Evolutionary conservation across 2,797 vertebrate genomes (phyloP).

Genomic region (Chelmon rostratus): DNA sequence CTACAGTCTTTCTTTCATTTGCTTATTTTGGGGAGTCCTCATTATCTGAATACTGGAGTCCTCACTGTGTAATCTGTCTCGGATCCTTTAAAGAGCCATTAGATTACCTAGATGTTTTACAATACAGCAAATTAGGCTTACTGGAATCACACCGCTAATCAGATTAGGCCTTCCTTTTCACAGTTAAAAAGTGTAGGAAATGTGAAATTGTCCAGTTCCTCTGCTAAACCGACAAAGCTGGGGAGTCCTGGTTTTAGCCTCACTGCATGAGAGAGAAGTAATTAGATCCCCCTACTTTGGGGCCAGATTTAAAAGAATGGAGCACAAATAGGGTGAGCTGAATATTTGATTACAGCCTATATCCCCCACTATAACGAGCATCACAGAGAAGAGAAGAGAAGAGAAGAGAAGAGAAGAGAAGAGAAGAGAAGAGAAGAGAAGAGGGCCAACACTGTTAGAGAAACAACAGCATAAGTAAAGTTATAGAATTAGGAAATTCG

Average conservation of each 20-base stretch:
- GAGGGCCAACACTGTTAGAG: not conserved
- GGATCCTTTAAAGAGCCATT: slow-evolving; percentile 65
- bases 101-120: slow-evolving; percentile 73
- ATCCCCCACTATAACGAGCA: slow-evolving; percentile 4
- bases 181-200: slow-evolving; percentile 40
- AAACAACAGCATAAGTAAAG: slow-evolving; percentile 2
- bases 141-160: slow-evolving; percentile 65
- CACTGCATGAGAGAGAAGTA: slow-evolving; percentile 45
- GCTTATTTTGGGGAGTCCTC: slow-evolving; percentile 52
- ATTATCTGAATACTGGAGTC: slow-evolving; percentile 44
- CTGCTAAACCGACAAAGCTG: slow-evolving; percentile 42
- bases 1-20: slow-evolving; percentile 4
- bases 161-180: slow-evolving; percentile 60
- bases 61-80: slow-evolving; percentile 53
- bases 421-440: slow-evolving; percentile 7
- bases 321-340: slow-evolving; percentile 41
- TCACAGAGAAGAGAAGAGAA: slow-evolving; percentile 8
- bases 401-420: slow-evolving; percentile 7
- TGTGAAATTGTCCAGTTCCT: slow-evolving; percentile 36
- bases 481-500: slow-evolving; percentile 20
- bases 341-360: slow-evolving; percentile 43
- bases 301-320: slow-evolving; percentile 48
- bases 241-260: slow-evolving; percentile 46
- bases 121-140: slow-evolving; percentile 69
- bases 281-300: slow-evolving; percentile 55